Conservation (phyloP, 1,140 invertebrate species). For the Leptopilina boulardi region DNA sequence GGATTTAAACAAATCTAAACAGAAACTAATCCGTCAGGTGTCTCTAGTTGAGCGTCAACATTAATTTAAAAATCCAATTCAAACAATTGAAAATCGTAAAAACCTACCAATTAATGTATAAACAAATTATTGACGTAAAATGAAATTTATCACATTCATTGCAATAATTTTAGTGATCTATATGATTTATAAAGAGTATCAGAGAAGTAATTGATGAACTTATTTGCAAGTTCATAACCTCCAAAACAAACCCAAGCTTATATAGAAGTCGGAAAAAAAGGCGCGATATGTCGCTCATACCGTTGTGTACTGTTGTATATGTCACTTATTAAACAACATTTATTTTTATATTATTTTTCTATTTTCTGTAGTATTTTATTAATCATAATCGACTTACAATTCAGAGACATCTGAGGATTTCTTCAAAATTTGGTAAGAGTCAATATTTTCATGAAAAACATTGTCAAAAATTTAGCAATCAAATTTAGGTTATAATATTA, state of each 20-base stretch:
- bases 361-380: not conserved
- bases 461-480: not conserved
- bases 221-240: slow-evolving; percentile 2
- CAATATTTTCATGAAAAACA: not conserved
- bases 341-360: not conserved
- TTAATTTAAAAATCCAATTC: not conserved
- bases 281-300: slow-evolving; percentile 37
- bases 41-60: not conserved
- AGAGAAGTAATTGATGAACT: not conserved
- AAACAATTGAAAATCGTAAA: not conserved
- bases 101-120: no score
- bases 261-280: slow-evolving; percentile 35
- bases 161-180: not conserved
- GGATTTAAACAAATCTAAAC: not conserved
- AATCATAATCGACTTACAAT: not conserved
- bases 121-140: not conserved
- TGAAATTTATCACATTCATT: slow-evolving; percentile 1
- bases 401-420: not conserved
- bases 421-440: not conserved
- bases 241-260: slow-evolving; percentile 23
- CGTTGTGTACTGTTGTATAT: slow-evolving; percentile 4
- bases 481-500: not conserved
- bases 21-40: not conserved
- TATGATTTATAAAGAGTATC: slow-evolving; percentile 24
- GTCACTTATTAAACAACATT: not conserved